Conservation (phyloP, 2,888 invertebrate genomes). For the Venusia cambrica region DNA sequence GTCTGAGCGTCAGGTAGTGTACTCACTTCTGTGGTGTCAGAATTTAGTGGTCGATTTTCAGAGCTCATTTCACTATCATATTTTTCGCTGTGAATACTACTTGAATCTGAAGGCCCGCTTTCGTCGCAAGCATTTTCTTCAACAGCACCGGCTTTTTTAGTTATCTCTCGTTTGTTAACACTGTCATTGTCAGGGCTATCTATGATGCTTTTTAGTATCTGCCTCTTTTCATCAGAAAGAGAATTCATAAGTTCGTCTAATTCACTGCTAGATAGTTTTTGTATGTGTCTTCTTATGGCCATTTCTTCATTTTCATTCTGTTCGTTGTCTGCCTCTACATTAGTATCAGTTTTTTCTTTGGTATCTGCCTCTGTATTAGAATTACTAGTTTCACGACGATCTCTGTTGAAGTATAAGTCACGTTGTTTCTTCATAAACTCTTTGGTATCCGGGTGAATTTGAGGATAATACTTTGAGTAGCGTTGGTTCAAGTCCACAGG, state of each 20-base stretch:
- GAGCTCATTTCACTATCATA: slow-evolving; percentile 41
- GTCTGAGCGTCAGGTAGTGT: slow-evolving; percentile 41
- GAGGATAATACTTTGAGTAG: slow-evolving; percentile 37
- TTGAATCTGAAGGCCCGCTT: slow-evolving; percentile 52
- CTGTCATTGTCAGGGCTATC: slow-evolving; percentile 41
- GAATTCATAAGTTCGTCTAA: slow-evolving; percentile 62
- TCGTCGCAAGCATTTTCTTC: slow-evolving; percentile 62
- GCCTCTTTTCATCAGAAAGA: slow-evolving; percentile 62
- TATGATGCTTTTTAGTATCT: slow-evolving; percentile 62
- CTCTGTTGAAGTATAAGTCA: slow-evolving; percentile 43
- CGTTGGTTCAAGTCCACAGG: slow-evolving; percentile 36
- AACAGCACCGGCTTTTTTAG: slow-evolving; percentile 65
- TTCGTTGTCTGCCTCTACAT: slow-evolving; percentile 25
- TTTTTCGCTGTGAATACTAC: slow-evolving; percentile 51
- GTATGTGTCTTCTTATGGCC: slow-evolving; percentile 62
- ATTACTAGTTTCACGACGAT: slow-evolving; percentile 47
- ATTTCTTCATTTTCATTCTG: slow-evolving; percentile 57
- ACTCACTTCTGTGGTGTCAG: slow-evolving; percentile 40
- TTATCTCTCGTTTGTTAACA: slow-evolving; percentile 68
- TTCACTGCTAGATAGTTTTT: slow-evolving; percentile 60
- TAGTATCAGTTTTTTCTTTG: slow-evolving; percentile 22
- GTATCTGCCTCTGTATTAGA: slow-evolving; percentile 25
- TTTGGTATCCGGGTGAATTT: slow-evolving; percentile 42
- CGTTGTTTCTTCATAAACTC: slow-evolving; percentile 37
- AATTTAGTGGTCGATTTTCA: slow-evolving; percentile 35